Percentiles rank a stretch among this genome's conserved stretches.
These are phyloP conservation scores for Nomada flava DNA, from an alignment of 2,888 invertebrate species.

Conservation along the genomic window DNA sequence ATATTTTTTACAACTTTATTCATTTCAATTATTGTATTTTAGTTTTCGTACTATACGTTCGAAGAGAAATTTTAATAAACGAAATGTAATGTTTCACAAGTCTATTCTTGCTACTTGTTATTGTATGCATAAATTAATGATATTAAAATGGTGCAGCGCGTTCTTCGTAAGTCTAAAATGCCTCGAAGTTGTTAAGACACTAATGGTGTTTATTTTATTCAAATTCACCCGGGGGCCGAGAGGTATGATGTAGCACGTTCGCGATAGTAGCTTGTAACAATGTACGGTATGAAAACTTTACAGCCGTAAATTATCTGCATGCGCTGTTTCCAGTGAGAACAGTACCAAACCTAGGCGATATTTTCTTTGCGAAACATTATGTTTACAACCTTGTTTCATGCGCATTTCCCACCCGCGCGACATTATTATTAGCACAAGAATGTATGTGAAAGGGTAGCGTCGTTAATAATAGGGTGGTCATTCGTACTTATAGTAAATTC, in stretches of 20 bases:
- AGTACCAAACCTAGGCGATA: constrained; percentile 19
- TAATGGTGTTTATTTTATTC: constrained; percentile 26
- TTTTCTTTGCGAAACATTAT: constrained; percentile 36
- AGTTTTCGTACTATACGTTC: too few species aligned
- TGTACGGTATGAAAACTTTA: constrained; percentile 39
- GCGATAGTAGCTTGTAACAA: constrained; percentile 28
- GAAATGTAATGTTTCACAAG: too few species aligned
- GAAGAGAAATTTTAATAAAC: too few species aligned
- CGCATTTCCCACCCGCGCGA: constrained; percentile 2
- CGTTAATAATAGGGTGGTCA: not conserved
- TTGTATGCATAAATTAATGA: too few species aligned
- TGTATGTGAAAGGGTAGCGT: not conserved
- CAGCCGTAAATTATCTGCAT: constrained; percentile 39
- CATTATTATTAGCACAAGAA: constrained; percentile 20
- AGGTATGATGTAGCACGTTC: constrained; percentile 4
- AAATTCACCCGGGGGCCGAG: constrained; percentile 16
- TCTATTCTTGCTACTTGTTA: too few species aligned
- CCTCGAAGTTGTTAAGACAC: constrained; percentile 23
- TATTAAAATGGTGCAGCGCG: not conserved
- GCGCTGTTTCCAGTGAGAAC: constrained; percentile 7
- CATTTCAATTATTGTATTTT: too few species aligned
- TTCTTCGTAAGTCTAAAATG: not conserved
- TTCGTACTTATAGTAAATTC: not conserved
- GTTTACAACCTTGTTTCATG: constrained; percentile 42
- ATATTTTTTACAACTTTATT: too few species aligned